A percentile compares a stretch with the other conserved stretches of the same genome.
These are phyloP conservation scores for Okamejei kenojei DNA, from an alignment of 2,797 vertebrate genomes.

Conservation along the genomic window DNA sequence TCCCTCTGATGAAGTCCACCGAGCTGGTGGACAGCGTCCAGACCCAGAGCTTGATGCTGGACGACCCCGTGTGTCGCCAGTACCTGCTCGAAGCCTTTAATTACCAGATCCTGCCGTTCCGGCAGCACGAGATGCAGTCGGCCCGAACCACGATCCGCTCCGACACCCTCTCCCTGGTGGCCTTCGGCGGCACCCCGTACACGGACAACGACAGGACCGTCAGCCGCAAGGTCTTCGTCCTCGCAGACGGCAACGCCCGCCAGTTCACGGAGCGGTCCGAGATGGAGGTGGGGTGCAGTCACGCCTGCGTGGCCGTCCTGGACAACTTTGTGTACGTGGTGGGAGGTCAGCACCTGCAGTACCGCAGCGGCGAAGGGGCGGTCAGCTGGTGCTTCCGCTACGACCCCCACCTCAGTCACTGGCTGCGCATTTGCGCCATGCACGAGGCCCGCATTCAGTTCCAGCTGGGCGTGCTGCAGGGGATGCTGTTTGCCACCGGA, in stretches of 20 bases:
- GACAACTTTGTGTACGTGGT: conserved; percentile 92
- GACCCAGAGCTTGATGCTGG: conserved; percentile 89
- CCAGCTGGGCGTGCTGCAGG: conserved; percentile 74
- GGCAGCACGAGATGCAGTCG: conserved; percentile 93
- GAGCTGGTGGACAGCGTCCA: conserved; percentile 94
- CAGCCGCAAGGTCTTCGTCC: conserved; percentile 75
- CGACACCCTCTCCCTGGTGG: conserved; percentile 71
- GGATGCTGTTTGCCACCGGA: conserved; percentile 81
- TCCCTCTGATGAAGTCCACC: conserved; percentile 87
- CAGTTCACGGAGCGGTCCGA: conserved; percentile 86
- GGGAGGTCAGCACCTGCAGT: conserved; percentile 88
- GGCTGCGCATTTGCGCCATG: conserved; percentile 86
- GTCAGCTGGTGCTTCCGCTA: conserved; percentile 82
- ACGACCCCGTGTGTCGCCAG: conserved; percentile 81
- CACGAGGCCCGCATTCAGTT: conserved; percentile 94
- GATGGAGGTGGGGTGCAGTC: conserved; percentile 88
- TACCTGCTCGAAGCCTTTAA: conserved; percentile 94
- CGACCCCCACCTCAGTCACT: conserved; percentile 81
- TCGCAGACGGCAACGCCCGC: conserved; percentile 64
- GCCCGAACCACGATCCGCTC: conserved; percentile 77
- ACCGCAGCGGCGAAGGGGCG: conserved; percentile 89
- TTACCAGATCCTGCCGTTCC: conserved; percentile 92
- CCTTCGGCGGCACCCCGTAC: conserved; percentile 92
- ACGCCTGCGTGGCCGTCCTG: conserved; percentile 80
- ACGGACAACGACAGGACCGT: conserved; percentile 88